Conservation (phyloP, 2,888 invertebrate species). For the Notocelia uddmanniana region DNA sequence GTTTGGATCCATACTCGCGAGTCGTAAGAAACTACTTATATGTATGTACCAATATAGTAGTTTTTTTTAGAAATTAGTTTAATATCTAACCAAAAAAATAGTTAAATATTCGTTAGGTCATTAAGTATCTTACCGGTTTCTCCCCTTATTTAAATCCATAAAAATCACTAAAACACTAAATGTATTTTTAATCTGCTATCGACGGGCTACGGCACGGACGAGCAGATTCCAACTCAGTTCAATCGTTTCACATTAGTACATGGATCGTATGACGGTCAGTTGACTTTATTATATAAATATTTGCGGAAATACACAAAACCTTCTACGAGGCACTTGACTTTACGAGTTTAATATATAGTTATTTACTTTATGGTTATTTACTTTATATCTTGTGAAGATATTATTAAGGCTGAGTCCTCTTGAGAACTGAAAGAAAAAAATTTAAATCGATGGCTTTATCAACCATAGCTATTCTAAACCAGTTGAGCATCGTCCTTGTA, state of each 20-base stretch:
- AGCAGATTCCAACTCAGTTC: conserved; percentile 22
- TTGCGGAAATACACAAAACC: conserved; percentile 17
- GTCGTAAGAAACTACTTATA: no score
- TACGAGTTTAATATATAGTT: conserved; percentile 15
- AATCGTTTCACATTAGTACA: neutral
- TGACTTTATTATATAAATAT: conserved; percentile 36
- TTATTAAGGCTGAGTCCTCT: neutral
- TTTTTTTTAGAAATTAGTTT: no score
- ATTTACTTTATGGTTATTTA: conserved; percentile 14
- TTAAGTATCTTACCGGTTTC: conserved; percentile 9
- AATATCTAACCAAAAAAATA: no score
- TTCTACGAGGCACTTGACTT: neutral
- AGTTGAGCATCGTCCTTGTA: neutral
- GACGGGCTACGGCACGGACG: conserved; percentile 16
- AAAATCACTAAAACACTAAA: conserved; percentile 29
- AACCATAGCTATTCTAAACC: conserved; percentile 16
- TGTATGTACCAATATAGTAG: no score
- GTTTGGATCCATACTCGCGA: no score
- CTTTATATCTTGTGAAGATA: neutral
- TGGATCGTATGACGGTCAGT: conserved; percentile 7
- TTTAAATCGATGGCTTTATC: neutral
- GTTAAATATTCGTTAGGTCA: no score
- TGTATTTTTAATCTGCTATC: neutral
- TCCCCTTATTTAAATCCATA: conserved; percentile 24
- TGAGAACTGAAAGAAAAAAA: neutral